Evolutionary conservation across 2,888 invertebrate species (phyloP), one percentile per base, ranked within the genome.

Genomic region (Ceratothoa steindachneri): DNA sequence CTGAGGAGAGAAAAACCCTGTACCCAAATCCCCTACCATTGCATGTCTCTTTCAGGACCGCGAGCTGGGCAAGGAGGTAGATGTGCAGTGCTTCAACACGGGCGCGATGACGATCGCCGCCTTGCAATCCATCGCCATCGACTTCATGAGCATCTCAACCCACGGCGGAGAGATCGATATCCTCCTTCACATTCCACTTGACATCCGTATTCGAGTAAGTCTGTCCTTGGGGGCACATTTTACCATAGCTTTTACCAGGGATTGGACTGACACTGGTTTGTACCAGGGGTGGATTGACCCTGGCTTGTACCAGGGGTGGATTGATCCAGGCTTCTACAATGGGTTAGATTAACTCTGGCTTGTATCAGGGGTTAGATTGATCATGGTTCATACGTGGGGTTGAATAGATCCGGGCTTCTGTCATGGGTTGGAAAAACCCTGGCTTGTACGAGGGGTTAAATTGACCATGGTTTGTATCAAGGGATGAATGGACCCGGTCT

Each of bases 101-200:
- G 71, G 67, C 28, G 69, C 75, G 12, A 71, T 78, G 67, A 73
- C 71, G 7, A n/a, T 53, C 9, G 78, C 78, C 2, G 75, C 75
- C 30, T 71, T 78, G 27, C 24, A 55, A 30, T 71, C 71, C 29
- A 19, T 41, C 7, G 22, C 27, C 12, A 29, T 76, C 4, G 78
- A 78, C 30, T 64, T 78, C 1, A 60, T 78, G 55, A 64, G 60
- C 29, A 69, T 78, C 55, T 78, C 78, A 22, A 78, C 78, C 2
- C 75, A 74, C 64, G 78, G 78, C 0, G 78, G 78, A n/a, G 78
- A 78, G 41, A 22, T 71, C 1, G 78, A 76, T 15, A 74, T 78
- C 7, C 71, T 78, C 24, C 3, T n/a, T 22, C 30, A 67, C 51
- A 7, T 78, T n/a, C 60, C 68, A 2, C 12, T 1, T 3, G 3